phyloP scores from a whole-genome alignment of 2,113 vertebrate genomes.

The Caranx ignobilis region DNA sequence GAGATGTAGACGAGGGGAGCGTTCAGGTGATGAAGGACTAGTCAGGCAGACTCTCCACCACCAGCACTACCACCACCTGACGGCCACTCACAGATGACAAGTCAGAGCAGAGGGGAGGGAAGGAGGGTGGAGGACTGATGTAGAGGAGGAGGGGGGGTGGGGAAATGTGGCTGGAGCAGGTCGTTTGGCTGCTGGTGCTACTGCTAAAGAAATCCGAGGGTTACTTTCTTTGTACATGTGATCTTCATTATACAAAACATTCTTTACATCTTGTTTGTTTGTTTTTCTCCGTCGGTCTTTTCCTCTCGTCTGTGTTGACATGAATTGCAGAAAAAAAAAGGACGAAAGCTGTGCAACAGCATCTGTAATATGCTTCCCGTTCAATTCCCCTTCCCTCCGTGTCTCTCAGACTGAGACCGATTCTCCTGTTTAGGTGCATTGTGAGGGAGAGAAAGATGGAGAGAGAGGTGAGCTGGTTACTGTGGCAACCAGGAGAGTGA shows the following conservation, averaged over 20 bases:
- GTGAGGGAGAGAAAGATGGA: slow-evolving; percentile 52
- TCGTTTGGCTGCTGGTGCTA: slow-evolving; percentile 48
- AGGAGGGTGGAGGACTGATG: slow-evolving; percentile 42
- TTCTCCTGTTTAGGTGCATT: slow-evolving; percentile 80
- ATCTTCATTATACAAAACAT: not conserved
- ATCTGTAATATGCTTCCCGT: slow-evolving; percentile 64
- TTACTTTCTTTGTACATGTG: slow-evolving; percentile 42
- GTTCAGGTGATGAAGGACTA: slow-evolving; percentile 61
- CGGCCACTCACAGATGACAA: slow-evolving; percentile 61
- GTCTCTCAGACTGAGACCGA: slow-evolving; percentile 67
- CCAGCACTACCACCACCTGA: slow-evolving; percentile 53
- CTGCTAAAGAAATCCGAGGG: slow-evolving; percentile 13
- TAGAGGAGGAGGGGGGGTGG: slow-evolving; percentile 59
- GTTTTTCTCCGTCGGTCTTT: not conserved
- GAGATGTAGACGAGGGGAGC: slow-evolving; percentile 15
- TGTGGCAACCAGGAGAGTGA: slow-evolving; percentile 85
- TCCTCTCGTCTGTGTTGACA: slow-evolving; percentile 20
- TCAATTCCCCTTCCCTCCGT: slow-evolving; percentile 47
- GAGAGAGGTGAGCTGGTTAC: slow-evolving; percentile 82
- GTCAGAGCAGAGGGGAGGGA: slow-evolving; percentile 33
- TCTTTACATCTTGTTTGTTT: slow-evolving; percentile 22
- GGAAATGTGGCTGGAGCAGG: slow-evolving; percentile 64
- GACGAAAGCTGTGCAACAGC: slow-evolving; percentile 64
- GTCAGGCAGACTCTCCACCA: slow-evolving; percentile 49
- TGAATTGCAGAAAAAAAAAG: slow-evolving; percentile 31